These are phyloP conservation scores for Cotesia glomerata DNA, from an alignment of 1,140 invertebrate species.

Conservation along the genomic window DNA sequence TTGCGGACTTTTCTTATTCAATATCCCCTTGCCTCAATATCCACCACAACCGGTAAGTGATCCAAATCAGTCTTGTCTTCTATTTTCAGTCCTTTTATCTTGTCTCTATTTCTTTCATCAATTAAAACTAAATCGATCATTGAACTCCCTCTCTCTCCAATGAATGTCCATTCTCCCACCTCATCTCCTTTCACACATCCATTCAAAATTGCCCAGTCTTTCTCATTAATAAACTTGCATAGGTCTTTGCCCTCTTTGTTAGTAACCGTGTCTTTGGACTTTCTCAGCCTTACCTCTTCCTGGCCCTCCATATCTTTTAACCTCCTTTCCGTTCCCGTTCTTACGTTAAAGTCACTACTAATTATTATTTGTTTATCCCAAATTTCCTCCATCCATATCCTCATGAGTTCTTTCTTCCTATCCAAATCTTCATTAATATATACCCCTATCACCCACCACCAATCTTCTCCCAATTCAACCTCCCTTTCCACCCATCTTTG, in stretches of 20 bases:
- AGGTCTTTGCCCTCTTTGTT: background rate
- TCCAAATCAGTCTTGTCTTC: background rate
- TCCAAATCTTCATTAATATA: too few relatives aligned
- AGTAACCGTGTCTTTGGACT: background rate
- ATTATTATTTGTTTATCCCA: too few relatives aligned
- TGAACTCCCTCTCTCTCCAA: background rate
- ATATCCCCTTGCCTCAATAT: background rate
- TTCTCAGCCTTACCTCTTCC: background rate
- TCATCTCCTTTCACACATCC: background rate
- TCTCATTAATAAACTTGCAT: background rate
- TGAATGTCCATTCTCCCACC: too few relatives aligned
- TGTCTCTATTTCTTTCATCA: background rate
- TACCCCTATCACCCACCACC: too few relatives aligned
- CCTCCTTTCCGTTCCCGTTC: background rate
- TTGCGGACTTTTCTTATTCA: background rate
- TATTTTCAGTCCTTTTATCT: background rate
- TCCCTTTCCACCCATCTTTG: background rate
- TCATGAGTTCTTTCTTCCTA: too few relatives aligned
- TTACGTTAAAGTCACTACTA: too few relatives aligned
- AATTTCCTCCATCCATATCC: too few relatives aligned
- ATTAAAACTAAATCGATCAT: background rate
- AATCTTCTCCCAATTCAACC: background rate
- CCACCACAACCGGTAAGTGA: background rate
- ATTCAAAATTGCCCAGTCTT: background rate
- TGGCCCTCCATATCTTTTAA: background rate